Conservation (phyloP, 64 coral and sea anemone species). For the Hydrozoanthus tunicans region DNA sequence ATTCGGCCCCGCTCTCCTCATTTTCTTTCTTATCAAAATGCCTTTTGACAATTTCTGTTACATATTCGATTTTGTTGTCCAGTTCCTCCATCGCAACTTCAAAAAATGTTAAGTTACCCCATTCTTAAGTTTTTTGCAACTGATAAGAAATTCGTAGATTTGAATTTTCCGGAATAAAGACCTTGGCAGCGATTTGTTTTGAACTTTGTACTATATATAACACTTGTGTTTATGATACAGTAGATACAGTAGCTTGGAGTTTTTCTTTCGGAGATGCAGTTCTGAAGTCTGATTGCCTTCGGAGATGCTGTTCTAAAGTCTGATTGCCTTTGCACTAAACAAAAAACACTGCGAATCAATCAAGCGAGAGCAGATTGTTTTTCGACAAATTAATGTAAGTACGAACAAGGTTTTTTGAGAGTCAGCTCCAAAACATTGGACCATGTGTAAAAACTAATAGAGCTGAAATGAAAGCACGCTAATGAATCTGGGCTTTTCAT, state of each 20-base stretch:
- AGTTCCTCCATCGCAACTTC: not conserved
- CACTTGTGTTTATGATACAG: too few relatives aligned
- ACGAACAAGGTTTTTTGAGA: too few relatives aligned
- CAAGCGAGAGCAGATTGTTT: too few relatives aligned
- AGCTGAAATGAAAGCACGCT: not conserved
- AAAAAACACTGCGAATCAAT: too few relatives aligned
- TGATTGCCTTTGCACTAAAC: too few relatives aligned
- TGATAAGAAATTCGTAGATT: not conserved
- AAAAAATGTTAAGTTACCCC: not conserved
- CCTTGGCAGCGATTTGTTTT: not conserved
- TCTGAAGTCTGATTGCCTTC: too few relatives aligned
- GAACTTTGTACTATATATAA: not conserved
- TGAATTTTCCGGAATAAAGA: not conserved
- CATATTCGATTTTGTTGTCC: not conserved
- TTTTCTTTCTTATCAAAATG: not conserved
- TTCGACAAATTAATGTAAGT: too few relatives aligned
- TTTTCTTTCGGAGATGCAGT: not conserved
- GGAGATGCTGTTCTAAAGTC: too few relatives aligned
- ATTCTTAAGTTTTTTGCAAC: not conserved
- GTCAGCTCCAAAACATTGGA: too few relatives aligned
- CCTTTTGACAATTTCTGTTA: not conserved
- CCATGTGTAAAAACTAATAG: too few relatives aligned
- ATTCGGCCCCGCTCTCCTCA: constrained; percentile 45
- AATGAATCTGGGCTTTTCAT: not conserved
- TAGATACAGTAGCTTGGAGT: too few relatives aligned